Conservation (phyloP, 1,140 invertebrate genomes). For the Cotesia chilonis region DNA sequence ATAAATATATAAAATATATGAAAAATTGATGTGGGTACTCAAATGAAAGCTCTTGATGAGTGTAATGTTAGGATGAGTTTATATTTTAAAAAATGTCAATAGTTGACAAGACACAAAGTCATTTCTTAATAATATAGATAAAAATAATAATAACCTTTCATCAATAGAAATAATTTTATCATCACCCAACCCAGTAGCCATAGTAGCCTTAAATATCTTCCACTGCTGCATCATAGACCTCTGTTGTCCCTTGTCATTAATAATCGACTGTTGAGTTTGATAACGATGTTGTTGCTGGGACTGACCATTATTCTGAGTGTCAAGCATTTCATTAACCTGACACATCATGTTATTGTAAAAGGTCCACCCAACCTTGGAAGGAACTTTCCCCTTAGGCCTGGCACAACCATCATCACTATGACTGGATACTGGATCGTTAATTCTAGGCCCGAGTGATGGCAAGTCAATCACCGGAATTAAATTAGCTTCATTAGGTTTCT, state of each 20-base stretch:
- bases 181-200: conserved; percentile 49
- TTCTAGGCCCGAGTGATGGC: conserved; percentile 21
- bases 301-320: conserved; percentile 49
- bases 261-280: not conserved
- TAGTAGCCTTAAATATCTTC: conserved; percentile 26
- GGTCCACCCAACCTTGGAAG: conserved; percentile 72
- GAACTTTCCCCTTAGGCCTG: conserved; percentile 60
- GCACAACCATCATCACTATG: conserved; percentile 63
- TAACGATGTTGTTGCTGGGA: conserved; percentile 32
- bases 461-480: conserved; percentile 3
- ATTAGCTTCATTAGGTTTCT: conserved; percentile 57
- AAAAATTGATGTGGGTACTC: no score
- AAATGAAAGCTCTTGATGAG: no score
- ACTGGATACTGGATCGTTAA: no score
- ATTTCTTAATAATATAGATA: conserved; percentile 51
- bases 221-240: conserved; percentile 27
- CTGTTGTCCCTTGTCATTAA: conserved; percentile 36
- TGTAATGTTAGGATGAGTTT: no score
- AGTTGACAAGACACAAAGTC: conserved; percentile 41
- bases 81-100: no score
- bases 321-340: conserved; percentile 67
- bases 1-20: no score
- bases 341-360: conserved; percentile 74
- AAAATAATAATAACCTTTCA: not conserved
- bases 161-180: not conserved